Conservation (phyloP, 2,113 vertebrate genomes). For the Phasianus colchicus region DNA sequence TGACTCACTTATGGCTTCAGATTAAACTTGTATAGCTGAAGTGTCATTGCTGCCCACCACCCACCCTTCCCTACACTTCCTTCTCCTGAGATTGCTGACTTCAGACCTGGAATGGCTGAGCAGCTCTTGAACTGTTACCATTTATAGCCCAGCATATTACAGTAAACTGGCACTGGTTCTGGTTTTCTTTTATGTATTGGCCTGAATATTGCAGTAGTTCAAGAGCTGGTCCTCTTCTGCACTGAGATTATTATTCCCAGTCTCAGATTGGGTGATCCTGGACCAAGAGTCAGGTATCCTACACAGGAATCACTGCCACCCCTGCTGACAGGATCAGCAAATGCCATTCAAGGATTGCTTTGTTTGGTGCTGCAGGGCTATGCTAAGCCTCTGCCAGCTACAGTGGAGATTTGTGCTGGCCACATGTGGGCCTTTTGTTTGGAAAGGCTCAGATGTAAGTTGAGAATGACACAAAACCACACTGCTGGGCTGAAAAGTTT, state of each 20-base stretch:
- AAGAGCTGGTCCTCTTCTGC: not conserved
- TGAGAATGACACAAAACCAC: slow-evolving; percentile 43
- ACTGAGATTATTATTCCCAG: not conserved
- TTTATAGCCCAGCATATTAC: not conserved
- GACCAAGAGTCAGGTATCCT: not conserved
- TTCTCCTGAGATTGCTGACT: not conserved
- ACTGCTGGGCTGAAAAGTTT: not conserved
- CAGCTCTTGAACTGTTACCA: not conserved
- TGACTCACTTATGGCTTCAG: not conserved
- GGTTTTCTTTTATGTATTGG: not conserved
- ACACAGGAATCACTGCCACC: not conserved
- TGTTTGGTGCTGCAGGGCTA: not conserved
- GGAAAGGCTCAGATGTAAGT: not conserved
- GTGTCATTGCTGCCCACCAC: not conserved
- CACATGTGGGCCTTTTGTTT: not conserved
- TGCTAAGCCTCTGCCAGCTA: not conserved
- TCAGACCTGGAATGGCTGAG: not conserved
- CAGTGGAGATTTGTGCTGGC: not conserved
- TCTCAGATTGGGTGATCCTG: not conserved
- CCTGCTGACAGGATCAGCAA: not conserved
- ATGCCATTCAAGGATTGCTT: not conserved
- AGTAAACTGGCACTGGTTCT: not conserved
- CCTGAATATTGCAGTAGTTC: not conserved
- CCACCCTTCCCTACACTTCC: not conserved
- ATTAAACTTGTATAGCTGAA: not conserved